phyloP scores from a whole-genome alignment of 1,140 invertebrate species.

The Drosophila sechellia region DNA sequence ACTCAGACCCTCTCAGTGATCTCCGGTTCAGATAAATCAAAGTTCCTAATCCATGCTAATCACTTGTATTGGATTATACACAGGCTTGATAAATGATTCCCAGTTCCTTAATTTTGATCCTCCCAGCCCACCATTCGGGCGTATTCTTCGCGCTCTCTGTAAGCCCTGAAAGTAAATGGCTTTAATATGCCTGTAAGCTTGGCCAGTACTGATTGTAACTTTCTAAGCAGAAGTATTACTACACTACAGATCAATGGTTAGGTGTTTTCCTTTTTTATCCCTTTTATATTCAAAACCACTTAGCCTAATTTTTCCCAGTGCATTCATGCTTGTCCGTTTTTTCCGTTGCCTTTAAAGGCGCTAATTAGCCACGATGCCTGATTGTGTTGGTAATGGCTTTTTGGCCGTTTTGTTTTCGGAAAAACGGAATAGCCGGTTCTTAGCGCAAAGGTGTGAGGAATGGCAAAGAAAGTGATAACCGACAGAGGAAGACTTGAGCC shows the following conservation, averaged over 20 bases:
- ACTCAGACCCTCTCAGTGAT: slow-evolving; percentile 25
- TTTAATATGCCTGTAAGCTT: background rate
- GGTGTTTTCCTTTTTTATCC: too few species aligned
- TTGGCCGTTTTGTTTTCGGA: slow-evolving; percentile 44
- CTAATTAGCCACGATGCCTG: slow-evolving; percentile 72
- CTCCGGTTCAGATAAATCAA: slow-evolving; percentile 2
- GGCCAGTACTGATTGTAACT: too few species aligned
- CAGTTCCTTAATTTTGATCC: background rate
- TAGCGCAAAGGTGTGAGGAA: slow-evolving; percentile 29
- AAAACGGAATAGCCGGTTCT: slow-evolving; percentile 44
- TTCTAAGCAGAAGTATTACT: too few species aligned
- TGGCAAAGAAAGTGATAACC: slow-evolving; percentile 20
- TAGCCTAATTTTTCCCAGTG: slow-evolving; percentile 28
- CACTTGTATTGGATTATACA: slow-evolving; percentile 44
- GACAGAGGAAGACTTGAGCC: slow-evolving; percentile 8
- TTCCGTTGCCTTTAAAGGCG: slow-evolving; percentile 48
- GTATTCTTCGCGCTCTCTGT: slow-evolving; percentile 27
- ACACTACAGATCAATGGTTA: too few species aligned
- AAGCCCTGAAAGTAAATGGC: slow-evolving; percentile 9
- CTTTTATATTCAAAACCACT: too few species aligned
- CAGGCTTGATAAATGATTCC: slow-evolving; percentile 61
- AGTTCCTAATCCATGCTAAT: slow-evolving; percentile 39
- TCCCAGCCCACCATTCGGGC: slow-evolving; percentile 8
- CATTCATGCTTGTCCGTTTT: slow-evolving; percentile 2
- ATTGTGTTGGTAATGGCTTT: slow-evolving; percentile 57